phyloP scores from a whole-genome alignment of 2,888 invertebrate genomes.

The Sminthurides aquaticus region DNA sequence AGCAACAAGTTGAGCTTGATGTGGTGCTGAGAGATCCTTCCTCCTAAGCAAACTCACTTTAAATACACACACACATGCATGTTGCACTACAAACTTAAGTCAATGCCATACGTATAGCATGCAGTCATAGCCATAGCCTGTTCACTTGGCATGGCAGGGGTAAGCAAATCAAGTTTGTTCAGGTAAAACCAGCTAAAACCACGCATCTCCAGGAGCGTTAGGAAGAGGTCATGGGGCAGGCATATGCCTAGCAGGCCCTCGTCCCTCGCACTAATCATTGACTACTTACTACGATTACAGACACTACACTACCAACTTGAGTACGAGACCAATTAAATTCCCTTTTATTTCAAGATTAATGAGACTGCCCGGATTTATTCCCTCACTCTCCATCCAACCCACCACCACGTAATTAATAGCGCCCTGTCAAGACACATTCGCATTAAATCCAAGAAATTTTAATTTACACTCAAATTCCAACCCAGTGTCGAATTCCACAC shows the following conservation, averaged over 20 bases:
- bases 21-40: too few relatives aligned
- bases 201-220: too few relatives aligned
- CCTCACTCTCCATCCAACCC: not conserved
- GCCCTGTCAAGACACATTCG: not conserved
- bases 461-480: not conserved
- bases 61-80: too few relatives aligned
- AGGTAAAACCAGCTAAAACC: too few relatives aligned
- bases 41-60: too few relatives aligned
- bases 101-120: too few relatives aligned
- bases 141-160: too few relatives aligned
- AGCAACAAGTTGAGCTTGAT: constrained; percentile 9
- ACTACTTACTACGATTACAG: not conserved
- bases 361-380: not conserved
- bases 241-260: too few relatives aligned
- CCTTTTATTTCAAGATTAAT: not conserved
- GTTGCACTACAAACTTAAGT: too few relatives aligned
- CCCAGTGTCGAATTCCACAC: not conserved
- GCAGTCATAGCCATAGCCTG: too few relatives aligned
- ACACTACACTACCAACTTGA: not conserved
- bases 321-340: not conserved
- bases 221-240: too few relatives aligned
- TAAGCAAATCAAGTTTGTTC: too few relatives aligned
- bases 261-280: not conserved
- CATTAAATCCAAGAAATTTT: not conserved
- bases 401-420: not conserved